phyloP scores from a whole-genome alignment of 2,797 vertebrate species.

The Heterohyrax brucei region DNA sequence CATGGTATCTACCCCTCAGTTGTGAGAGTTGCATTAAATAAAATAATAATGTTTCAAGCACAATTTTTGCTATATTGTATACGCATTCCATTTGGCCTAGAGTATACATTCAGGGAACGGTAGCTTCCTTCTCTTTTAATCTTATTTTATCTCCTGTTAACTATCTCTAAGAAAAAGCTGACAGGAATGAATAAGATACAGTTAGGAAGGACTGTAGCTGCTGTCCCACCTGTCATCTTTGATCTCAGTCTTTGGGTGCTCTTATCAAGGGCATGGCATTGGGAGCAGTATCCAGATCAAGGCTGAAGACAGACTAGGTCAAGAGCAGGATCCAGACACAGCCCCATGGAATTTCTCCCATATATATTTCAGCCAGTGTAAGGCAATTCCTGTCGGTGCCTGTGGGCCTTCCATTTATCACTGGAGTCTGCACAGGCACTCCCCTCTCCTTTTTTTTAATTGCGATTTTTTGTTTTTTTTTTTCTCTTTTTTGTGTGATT shows the following conservation, averaged over 20 bases:
- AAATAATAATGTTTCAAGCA: background rate
- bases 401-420: fast-evolving
- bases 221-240: background rate
- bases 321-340: background rate
- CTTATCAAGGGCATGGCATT: background rate
- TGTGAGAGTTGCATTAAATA: background rate
- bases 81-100: no score
- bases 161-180: background rate
- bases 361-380: background rate
- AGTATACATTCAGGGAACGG: background rate
- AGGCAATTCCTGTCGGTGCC: background rate
- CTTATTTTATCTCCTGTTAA: background rate
- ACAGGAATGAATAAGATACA: background rate
- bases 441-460: no score
- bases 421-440: fast-evolving
- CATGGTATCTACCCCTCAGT: background rate
- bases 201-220: background rate
- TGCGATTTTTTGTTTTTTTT: no score
- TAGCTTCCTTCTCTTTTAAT: background rate
- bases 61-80: background rate
- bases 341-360: background rate
- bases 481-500: no score
- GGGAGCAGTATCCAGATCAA: background rate
- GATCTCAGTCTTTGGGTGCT: background rate
- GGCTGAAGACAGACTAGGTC: background rate